Evolutionary conservation across 2,113 vertebrate species (phyloP), one percentile per base, ranked within the genome.

Genomic region (Cebus imitator): DNA sequence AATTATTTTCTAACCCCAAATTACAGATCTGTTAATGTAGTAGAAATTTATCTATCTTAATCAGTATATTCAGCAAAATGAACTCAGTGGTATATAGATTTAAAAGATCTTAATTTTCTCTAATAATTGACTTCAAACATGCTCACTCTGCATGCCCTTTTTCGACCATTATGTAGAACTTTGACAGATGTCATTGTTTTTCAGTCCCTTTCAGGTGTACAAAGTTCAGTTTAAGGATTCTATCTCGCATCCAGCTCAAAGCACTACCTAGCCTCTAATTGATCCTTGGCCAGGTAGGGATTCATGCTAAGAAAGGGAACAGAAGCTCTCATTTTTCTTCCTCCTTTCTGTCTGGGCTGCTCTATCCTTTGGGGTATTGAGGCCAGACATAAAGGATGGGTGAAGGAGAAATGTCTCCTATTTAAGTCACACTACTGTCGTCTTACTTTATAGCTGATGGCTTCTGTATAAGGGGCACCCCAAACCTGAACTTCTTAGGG

Each of bases 31-130:
- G 32, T 58, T 94, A 94, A n/a, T 5, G 35, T 85, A 66, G 82
- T 66, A 82, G 10, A 55, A 80, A 55, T 80, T 35, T 18, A 6
- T 20, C 25, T 87, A 20, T 66, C n/a, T 78, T 66, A 35, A 45
- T 79, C 14, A 85, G 3, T 61, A 23, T 83, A 25, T 86, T 68
- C 14, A 75, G 50, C 18, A 55, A 40, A 66, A 87, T 87, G 30
- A 93, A 80, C 45, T 90, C 23, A 89, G 16, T 66, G 14, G 2
- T 30, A 66, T 95, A 48, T 48, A 68, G 57, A 61, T 70, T 12
- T 55, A 78, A 96, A 92, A 86, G 52, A 64, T 84, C 30, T 81
- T 83, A 21, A 52, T 83, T 91, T 87, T 91, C 57, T 72, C 58
- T 3, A 91, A n/a, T 79, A 90, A 87, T 37, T 57, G 52, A 37